Percentiles rank a stretch among this genome's conserved stretches.
Conservation (phyloP, 2,797 vertebrate genomes). For the Ficedula albicollis region DNA sequence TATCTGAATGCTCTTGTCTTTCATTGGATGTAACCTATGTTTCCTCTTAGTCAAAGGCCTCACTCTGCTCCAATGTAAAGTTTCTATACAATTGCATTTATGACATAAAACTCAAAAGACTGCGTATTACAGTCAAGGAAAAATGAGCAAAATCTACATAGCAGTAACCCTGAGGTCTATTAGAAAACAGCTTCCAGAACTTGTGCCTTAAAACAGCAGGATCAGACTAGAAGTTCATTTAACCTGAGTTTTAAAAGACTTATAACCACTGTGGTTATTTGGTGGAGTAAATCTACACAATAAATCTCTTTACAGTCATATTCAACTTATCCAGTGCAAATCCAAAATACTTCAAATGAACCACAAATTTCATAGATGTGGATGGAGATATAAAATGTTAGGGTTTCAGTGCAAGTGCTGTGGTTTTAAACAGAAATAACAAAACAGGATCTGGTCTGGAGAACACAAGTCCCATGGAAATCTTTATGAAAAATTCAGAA, state of each 20-base stretch:
- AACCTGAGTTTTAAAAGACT: neutral
- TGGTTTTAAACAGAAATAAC: conserved; percentile 13
- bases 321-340: neutral
- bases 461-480: conserved; percentile 21
- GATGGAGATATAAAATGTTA: neutral
- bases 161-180: neutral
- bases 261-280: neutral
- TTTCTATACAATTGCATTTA: neutral
- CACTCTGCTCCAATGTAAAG: neutral
- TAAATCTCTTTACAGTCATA: neutral
- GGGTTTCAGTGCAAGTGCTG: neutral
- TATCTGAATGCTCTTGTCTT: neutral
- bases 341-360: neutral
- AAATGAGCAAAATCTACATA: neutral
- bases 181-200: neutral
- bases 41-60: neutral
- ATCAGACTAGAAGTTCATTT: neutral
- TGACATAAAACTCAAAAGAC: neutral
- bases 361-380: neutral
- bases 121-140: neutral
- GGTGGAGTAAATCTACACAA: neutral
- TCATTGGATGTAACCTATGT: fast-evolving
- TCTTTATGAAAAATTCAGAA: conserved; percentile 17
- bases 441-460: neutral
- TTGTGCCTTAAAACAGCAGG: neutral